Conservation (phyloP, 2,797 vertebrate genomes). For the Pantherophis alleghaniensis region DNA sequence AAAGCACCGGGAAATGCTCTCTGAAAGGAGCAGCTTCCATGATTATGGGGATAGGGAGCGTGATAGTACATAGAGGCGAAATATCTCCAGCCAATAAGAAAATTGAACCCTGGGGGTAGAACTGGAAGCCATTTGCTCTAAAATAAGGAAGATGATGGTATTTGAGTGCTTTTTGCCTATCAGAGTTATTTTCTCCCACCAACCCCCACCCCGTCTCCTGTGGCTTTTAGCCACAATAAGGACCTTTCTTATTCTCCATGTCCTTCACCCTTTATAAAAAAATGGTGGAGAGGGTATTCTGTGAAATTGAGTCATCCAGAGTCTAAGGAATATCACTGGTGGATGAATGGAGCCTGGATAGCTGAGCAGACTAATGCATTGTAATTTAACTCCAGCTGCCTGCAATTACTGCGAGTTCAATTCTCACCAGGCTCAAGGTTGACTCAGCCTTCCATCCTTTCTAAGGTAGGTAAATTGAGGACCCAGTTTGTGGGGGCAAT, state of each 20-base stretch:
- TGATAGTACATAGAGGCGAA: not conserved
- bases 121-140: slow-evolving; percentile 20
- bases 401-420: too few species aligned
- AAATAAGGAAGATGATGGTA: not conserved
- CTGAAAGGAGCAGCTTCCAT: not conserved
- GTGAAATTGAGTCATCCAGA: not conserved
- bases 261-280: not conserved
- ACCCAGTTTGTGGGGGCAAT: too few species aligned
- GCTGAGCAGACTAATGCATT: too few species aligned
- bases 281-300: not conserved
- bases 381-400: too few species aligned
- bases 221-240: slow-evolving; percentile 7
- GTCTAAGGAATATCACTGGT: not conserved
- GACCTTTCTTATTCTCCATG: not conserved
- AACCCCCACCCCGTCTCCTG: not conserved
- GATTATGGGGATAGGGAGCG: not conserved
- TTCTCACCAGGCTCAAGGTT: too few species aligned
- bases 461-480: too few species aligned
- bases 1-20: slow-evolving; percentile 15
- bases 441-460: too few species aligned
- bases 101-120: not conserved
- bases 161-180: not conserved
- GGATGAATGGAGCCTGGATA: not conserved
- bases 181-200: not conserved
- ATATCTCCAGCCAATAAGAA: slow-evolving; percentile 3